These are phyloP conservation scores for Datnioides undecimradiatus DNA, from an alignment of 2,113 vertebrate genomes.

Conservation along the genomic window DNA sequence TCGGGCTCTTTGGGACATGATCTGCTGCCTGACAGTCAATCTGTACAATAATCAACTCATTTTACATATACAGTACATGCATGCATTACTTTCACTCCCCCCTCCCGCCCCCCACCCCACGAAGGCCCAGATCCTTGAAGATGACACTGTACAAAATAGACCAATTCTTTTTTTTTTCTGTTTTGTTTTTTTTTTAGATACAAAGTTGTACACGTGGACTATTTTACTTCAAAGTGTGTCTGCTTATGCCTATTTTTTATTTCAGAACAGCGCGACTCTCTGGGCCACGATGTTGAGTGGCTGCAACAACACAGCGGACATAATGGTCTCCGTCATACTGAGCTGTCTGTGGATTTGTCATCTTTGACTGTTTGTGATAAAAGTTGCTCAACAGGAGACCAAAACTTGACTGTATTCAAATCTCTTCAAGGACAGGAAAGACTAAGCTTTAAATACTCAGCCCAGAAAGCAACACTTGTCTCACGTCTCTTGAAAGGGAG, in stretches of 20 bases:
- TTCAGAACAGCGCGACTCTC: slow-evolving; percentile 36
- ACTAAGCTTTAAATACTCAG: slow-evolving; percentile 74
- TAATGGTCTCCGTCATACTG: slow-evolving; percentile 15
- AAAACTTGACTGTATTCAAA: slow-evolving; percentile 33
- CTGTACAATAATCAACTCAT: slow-evolving; percentile 93
- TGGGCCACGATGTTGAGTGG: slow-evolving; percentile 35
- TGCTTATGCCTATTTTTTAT: slow-evolving; percentile 58
- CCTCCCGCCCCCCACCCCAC: slow-evolving; percentile 10
- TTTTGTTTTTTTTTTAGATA: slow-evolving; percentile 68
- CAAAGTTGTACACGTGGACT: slow-evolving; percentile 68
- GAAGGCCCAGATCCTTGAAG: slow-evolving; percentile 52
- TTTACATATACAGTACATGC: slow-evolving; percentile 89
- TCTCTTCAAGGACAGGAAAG: slow-evolving; percentile 49
- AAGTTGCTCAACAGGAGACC: slow-evolving; percentile 41
- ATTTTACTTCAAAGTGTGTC: slow-evolving; percentile 63
- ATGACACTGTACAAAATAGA: slow-evolving; percentile 82
- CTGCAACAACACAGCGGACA: slow-evolving; percentile 35
- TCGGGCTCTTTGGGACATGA: slow-evolving; percentile 86
- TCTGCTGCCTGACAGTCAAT: slow-evolving; percentile 89
- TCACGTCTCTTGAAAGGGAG: slow-evolving; percentile 28
- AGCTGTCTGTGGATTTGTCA: slow-evolving; percentile 39
- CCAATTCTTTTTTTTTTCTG: slow-evolving; percentile 79
- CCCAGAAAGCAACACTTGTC: slow-evolving; percentile 5
- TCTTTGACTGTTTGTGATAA: slow-evolving; percentile 47
- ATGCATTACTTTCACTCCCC: slow-evolving; percentile 90